A percentile compares a stretch with the other conserved stretches of the same genome.
Evolutionary conservation across 2,113 vertebrate genomes (phyloP).

Genomic region (Sylvilagus bachmani): DNA sequence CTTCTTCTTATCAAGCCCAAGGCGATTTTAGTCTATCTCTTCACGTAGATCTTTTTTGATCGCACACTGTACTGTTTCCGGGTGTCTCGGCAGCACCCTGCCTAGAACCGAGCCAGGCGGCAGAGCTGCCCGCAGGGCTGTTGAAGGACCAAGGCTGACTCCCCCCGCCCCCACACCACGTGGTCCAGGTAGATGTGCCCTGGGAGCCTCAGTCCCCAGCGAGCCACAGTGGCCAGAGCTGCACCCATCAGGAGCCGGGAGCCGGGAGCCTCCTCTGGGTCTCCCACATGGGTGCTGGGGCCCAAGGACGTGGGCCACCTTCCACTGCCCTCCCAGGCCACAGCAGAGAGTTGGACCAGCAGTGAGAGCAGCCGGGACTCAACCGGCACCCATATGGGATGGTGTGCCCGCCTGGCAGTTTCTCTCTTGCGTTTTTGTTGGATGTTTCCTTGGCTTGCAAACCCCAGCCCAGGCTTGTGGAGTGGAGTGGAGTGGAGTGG

Average conservation of each 20-base stretch:
- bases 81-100: fast-evolving
- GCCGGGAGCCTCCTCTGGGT: too few species aligned
- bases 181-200: too few species aligned
- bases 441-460: background rate
- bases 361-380: too few species aligned
- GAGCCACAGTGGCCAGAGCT: too few species aligned
- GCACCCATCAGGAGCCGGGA: too few species aligned
- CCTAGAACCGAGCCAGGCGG: background rate
- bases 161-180: fast-evolving
- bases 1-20: background rate
- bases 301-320: too few species aligned
- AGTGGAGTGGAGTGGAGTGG: background rate
- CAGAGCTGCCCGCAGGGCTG: background rate
- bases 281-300: too few species aligned
- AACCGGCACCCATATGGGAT: too few species aligned
- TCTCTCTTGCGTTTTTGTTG: conserved; percentile 33
- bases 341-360: too few species aligned
- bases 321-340: too few species aligned
- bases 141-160: background rate
- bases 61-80: fast-evolving
- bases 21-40: background rate
- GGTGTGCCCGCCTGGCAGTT: background rate
- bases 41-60: background rate
- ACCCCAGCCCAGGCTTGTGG: background rate
- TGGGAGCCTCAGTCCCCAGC: background rate